These are phyloP conservation scores for Aporrectodea caliginosa DNA, from an alignment of 1,140 invertebrate genomes.

Conservation along the genomic window DNA sequence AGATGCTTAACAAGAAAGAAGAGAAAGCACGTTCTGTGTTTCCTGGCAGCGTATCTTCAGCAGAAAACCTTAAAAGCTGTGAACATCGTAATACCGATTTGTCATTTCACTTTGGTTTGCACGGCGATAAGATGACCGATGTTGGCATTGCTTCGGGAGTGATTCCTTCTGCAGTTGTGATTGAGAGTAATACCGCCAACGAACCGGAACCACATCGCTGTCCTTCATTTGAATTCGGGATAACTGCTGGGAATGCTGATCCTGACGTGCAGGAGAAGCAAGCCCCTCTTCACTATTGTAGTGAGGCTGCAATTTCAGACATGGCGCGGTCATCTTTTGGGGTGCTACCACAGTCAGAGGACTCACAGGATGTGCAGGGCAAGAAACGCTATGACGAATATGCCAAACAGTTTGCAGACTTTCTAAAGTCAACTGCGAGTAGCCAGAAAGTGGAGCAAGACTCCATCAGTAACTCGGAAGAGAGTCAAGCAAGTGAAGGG, in stretches of 20 bases:
- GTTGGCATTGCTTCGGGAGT: background rate
- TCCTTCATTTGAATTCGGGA: background rate
- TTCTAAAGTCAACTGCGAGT: background rate
- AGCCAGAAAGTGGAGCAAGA: background rate
- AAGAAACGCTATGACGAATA: background rate
- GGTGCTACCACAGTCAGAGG: background rate
- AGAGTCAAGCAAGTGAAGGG: background rate
- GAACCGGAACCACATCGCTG: too few relatives aligned
- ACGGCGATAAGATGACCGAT: background rate
- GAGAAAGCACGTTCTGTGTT: background rate
- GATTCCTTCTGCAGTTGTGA: background rate
- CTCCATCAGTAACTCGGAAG: background rate
- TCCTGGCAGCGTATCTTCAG: background rate
- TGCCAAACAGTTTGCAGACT: background rate
- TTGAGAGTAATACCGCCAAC: background rate
- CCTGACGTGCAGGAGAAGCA: background rate
- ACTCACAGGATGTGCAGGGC: background rate
- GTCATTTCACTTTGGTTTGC: background rate
- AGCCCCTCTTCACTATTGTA: background rate
- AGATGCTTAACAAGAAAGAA: background rate
- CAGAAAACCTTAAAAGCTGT: background rate
- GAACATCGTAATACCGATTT: background rate
- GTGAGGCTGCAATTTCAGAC: background rate
- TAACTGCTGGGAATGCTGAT: background rate
- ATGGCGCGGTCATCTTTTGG: background rate